Conservation (phyloP, 2,113 vertebrate genomes). For the Pongo abelii region DNA sequence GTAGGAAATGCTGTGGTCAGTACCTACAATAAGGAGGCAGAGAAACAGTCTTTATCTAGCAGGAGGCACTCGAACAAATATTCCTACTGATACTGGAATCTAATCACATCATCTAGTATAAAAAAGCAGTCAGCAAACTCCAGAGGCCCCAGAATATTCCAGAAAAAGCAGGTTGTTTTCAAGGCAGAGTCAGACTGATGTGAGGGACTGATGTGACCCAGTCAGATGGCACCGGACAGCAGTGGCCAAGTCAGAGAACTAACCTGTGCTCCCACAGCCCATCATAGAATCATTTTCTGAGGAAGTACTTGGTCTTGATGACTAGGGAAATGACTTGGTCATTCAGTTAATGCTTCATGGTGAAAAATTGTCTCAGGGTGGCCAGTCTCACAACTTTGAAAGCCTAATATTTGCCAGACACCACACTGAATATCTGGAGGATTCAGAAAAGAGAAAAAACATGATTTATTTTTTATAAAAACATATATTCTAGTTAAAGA, state of each 20-base stretch:
- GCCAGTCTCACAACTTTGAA: not conserved
- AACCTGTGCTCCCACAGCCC: not conserved
- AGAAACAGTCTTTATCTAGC: not conserved
- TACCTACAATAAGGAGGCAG: not conserved
- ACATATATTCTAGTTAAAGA: not conserved
- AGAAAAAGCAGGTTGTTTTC: not conserved
- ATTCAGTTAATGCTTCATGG: not conserved
- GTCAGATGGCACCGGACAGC: not conserved
- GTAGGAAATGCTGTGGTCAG: not conserved
- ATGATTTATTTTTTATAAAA: constrained; percentile 14
- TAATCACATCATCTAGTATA: not conserved
- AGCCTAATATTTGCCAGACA: not conserved
- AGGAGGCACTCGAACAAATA: not conserved
- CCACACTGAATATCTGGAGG: not conserved
- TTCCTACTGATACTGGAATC: not conserved
- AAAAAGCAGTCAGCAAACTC: not conserved
- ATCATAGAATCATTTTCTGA: not conserved
- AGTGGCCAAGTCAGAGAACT: not conserved
- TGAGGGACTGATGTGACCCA: not conserved
- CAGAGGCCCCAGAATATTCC: not conserved
- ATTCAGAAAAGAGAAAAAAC: not conserved
- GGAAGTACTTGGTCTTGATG: not conserved
- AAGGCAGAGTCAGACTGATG: not conserved
- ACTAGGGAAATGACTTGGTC: not conserved
- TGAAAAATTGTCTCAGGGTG: too few species aligned